A percentile compares a stretch with the other conserved stretches of the same genome.
Conservation (phyloP, 2,113 vertebrate species). For the Corvus cornix region DNA sequence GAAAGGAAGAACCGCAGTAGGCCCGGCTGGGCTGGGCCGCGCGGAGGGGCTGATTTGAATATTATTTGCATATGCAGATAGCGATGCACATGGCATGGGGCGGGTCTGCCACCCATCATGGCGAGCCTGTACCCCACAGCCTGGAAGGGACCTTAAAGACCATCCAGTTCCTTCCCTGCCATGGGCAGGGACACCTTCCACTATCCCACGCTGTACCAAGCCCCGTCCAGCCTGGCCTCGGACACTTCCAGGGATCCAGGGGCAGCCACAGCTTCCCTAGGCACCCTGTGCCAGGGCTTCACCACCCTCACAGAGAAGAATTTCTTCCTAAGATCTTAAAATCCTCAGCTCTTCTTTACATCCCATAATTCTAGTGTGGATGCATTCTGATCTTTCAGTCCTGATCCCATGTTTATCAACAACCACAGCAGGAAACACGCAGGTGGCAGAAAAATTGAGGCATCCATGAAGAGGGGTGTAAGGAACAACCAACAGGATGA, state of each 20-base stretch:
- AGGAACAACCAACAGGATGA: not conserved
- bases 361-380: not conserved
- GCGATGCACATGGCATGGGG: accelerated
- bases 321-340: not conserved
- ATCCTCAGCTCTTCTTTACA: too few species aligned
- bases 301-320: accelerated
- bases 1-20: not conserved
- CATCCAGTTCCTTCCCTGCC: not conserved
- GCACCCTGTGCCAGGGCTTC: not conserved
- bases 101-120: not conserved
- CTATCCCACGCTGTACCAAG: accelerated
- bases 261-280: not conserved
- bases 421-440: not conserved
- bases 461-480: not conserved
- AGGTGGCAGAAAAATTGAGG: not conserved
- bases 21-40: not conserved
- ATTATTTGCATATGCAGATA: not conserved
- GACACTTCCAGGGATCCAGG: not conserved
- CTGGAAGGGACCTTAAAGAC: not conserved
- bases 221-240: accelerated
- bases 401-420: accelerated
- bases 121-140: accelerated
- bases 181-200: not conserved
- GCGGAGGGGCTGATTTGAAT: not conserved
- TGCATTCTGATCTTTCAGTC: not conserved